A percentile compares a stretch with the other conserved stretches of the same genome.
phyloP scores from a whole-genome alignment of 2,888 invertebrate genomes.

The Rhaphigaster nebulosa region DNA sequence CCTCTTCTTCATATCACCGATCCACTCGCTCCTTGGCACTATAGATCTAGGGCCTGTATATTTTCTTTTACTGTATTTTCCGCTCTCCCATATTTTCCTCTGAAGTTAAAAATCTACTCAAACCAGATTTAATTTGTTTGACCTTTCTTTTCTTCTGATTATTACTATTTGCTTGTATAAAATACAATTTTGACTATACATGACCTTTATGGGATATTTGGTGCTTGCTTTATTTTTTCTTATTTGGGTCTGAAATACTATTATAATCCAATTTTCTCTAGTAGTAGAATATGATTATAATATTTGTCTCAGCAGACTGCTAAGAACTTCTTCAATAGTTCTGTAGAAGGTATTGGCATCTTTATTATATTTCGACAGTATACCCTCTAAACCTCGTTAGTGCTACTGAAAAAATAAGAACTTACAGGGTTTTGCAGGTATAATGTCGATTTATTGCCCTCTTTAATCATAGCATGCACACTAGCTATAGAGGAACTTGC shows the following conservation, averaged over 20 bases:
- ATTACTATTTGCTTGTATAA: neutral
- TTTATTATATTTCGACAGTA: neutral
- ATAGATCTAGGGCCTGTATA: neutral
- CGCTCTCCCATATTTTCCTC: neutral
- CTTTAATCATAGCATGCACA: neutral
- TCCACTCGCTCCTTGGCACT: neutral
- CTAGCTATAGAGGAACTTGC: neutral
- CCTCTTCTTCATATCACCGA: neutral
- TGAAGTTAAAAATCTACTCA: neutral
- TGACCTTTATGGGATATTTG: neutral
- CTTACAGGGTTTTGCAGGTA: too few species aligned
- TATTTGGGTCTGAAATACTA: neutral
- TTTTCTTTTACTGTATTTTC: neutral
- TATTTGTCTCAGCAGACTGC: neutral
- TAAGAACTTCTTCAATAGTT: neutral
- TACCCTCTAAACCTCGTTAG: too few species aligned
- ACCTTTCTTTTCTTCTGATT: neutral
- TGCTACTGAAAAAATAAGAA: too few species aligned
- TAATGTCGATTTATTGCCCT: neutral
- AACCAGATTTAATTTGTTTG: neutral
- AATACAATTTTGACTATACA: neutral
- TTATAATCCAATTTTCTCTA: neutral
- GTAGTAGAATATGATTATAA: neutral
- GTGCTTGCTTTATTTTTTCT: neutral
- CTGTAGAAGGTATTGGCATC: neutral